A percentile compares a stretch with the other conserved stretches of the same genome.
phyloP scores from a whole-genome alignment of 2,888 invertebrate genomes.

The Synanthedon myopaeformis region DNA sequence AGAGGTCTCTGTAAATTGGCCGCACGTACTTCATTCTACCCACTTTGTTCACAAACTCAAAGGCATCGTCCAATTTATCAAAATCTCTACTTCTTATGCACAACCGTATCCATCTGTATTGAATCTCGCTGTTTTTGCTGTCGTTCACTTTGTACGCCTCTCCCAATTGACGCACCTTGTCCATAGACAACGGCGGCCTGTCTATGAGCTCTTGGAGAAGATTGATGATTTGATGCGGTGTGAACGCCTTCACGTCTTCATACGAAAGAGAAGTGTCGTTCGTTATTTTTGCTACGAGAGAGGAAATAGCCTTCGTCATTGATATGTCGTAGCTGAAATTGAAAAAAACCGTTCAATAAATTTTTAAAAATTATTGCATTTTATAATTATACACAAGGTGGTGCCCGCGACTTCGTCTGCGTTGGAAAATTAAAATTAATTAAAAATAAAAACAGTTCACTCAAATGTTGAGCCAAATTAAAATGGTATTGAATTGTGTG shows the following conservation, averaged over 20 bases:
- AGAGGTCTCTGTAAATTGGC: slow-evolving; percentile 88
- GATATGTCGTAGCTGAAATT: slow-evolving; percentile 73
- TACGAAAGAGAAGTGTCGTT: slow-evolving; percentile 40
- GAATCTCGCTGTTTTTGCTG: slow-evolving; percentile 83
- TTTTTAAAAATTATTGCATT: neutral
- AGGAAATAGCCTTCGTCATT: slow-evolving; percentile 70
- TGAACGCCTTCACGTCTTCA: slow-evolving; percentile 68
- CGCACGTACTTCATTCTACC: slow-evolving; percentile 94
- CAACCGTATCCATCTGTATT: slow-evolving; percentile 81
- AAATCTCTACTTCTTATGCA: slow-evolving; percentile 80
- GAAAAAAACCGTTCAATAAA: slow-evolving; percentile 19
- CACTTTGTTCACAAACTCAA: slow-evolving; percentile 84
- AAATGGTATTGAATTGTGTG: too few relatives aligned
- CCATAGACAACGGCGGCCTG: slow-evolving; percentile 55
- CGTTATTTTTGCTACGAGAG: slow-evolving; percentile 61
- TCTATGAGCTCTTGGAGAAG: slow-evolving; percentile 77
- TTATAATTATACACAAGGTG: too few relatives aligned
- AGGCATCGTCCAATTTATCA: slow-evolving; percentile 73
- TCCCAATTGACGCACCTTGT: slow-evolving; percentile 73
- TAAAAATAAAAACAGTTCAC: too few relatives aligned
- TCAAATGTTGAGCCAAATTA: too few relatives aligned
- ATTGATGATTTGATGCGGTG: slow-evolving; percentile 75
- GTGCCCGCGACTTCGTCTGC: too few relatives aligned
- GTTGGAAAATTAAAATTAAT: too few relatives aligned
- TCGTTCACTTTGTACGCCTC: slow-evolving; percentile 73